A percentile compares a stretch with the other conserved stretches of the same genome.
Evolutionary conservation across 2,113 vertebrate species (phyloP).

Genomic region (Pagrus major): DNA sequence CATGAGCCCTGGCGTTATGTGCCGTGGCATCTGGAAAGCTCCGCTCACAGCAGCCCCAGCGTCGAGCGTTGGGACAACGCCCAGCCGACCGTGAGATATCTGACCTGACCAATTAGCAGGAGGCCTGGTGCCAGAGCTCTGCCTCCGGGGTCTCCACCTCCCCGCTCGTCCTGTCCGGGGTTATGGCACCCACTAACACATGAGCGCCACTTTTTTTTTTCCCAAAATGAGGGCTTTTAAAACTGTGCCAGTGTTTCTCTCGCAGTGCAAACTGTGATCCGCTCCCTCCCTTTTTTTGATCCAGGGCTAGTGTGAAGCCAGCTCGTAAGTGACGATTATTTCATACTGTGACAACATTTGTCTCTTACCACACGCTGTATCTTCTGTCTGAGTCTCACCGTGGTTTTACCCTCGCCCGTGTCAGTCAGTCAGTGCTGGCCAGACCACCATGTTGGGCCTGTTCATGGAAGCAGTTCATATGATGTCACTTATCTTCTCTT

Average conservation of each 20-base stretch:
- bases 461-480: background rate
- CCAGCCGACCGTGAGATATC: slow-evolving; percentile 84
- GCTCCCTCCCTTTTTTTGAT: slow-evolving; percentile 6
- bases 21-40: slow-evolving; percentile 84
- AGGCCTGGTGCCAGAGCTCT: slow-evolving; percentile 78
- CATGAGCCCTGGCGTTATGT: slow-evolving; percentile 68
- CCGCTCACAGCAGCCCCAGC: slow-evolving; percentile 68
- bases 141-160: slow-evolving; percentile 56
- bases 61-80: slow-evolving; percentile 75
- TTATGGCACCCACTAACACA: slow-evolving; percentile 36
- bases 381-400: slow-evolving; percentile 10
- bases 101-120: slow-evolving; percentile 88
- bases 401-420: slow-evolving; percentile 8
- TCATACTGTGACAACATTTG: slow-evolving; percentile 61
- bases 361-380: slow-evolving; percentile 45
- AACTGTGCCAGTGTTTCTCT: slow-evolving; percentile 42
- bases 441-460: background rate
- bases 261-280: background rate
- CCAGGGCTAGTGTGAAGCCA: slow-evolving; percentile 37
- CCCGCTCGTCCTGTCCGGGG: slow-evolving; percentile 36
- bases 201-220: slow-evolving; percentile 31
- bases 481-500: background rate
- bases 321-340: slow-evolving; percentile 31
- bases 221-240: slow-evolving; percentile 36
- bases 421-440: background rate